Base-by-base conservation (phyloP, 2,888 invertebrate genomes). In the Brenthis ino region DNA sequence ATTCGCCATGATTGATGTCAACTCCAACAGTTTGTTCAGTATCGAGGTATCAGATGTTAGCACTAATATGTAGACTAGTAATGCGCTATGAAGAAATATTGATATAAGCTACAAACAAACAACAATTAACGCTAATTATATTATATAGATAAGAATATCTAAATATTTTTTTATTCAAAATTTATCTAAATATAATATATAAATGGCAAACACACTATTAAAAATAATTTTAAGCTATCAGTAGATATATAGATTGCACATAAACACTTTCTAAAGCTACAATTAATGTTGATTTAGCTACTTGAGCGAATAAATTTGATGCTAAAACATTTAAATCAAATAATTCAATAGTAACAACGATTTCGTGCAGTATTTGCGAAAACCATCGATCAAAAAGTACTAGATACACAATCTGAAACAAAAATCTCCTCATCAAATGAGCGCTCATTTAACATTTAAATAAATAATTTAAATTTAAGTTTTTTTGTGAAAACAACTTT, bases 1-100 rank as follows among this genome's bases (percentile, higher is more conserved):
- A 20, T 51, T 12, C 16, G 16, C 20, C 43, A 47, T 20, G 37
- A 57, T 53, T 47, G 12, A 47, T 47, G 16, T 64, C 54, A 57
- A 16, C 55, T 55, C 47, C 47, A 65, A 57, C 47, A 65, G 16
- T 54, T 37, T 56, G 33, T 63, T 61, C 56, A 37, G 48, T 65
- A 69, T 65, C 71, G 89, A 90, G 89, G 89, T 90, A 90, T 86
- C 81, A 81, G 80, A 82, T 75, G 76, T 79, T 81, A 83, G 76
- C 81, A 81, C 84, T 87, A 86, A 77, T 76, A 80, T 60, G 48
- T 33, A 88, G 91, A 91, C 91, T 91, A 91, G 91, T 86, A 81
- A 82, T 86, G 86, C 83, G 79, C 82, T 60, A 57, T 51, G 63
- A 67, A 67, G 63, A 67, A 20, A 67, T 63, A 57, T 67, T 43